Conservation (phyloP, 64 coral and sea anemone species). For the Exaiptasia diaphana region DNA sequence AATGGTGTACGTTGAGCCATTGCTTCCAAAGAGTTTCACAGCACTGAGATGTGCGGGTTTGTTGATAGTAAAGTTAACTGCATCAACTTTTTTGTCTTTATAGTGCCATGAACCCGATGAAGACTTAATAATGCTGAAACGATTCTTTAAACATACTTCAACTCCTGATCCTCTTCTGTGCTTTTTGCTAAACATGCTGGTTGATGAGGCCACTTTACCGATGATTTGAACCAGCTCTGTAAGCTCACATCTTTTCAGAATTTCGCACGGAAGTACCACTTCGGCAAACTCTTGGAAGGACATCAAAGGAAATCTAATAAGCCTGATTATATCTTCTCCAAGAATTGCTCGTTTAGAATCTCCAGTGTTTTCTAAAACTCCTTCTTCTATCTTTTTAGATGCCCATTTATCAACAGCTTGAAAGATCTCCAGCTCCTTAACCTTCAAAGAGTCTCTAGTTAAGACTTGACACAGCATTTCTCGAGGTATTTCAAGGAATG, state of each 20-base stretch:
- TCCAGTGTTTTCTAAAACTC: constrained; percentile 2
- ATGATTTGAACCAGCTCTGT: background rate
- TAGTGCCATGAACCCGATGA: background rate
- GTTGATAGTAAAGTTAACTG: background rate
- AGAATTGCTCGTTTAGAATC: constrained; percentile 40
- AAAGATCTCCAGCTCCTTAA: constrained; percentile 10
- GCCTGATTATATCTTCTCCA: constrained; percentile 9
- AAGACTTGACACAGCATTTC: background rate
- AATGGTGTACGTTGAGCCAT: background rate
- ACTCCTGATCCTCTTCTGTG: background rate
- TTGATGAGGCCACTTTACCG: background rate
- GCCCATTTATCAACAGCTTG: constrained; percentile 57
- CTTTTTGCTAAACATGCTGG: background rate
- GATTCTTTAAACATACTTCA: background rate
- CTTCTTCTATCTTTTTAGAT: background rate
- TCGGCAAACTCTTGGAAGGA: constrained; percentile 26
- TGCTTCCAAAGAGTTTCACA: background rate
- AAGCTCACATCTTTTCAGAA: background rate
- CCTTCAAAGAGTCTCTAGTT: background rate
- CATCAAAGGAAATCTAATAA: constrained; percentile 59
- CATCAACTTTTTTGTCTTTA: background rate
- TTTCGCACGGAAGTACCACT: constrained; percentile 4
- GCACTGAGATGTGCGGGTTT: background rate
- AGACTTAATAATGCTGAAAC: background rate
- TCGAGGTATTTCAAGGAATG: background rate